phyloP scores from a whole-genome alignment of 2,797 vertebrate species.

The Tolypeutes matacus region DNA sequence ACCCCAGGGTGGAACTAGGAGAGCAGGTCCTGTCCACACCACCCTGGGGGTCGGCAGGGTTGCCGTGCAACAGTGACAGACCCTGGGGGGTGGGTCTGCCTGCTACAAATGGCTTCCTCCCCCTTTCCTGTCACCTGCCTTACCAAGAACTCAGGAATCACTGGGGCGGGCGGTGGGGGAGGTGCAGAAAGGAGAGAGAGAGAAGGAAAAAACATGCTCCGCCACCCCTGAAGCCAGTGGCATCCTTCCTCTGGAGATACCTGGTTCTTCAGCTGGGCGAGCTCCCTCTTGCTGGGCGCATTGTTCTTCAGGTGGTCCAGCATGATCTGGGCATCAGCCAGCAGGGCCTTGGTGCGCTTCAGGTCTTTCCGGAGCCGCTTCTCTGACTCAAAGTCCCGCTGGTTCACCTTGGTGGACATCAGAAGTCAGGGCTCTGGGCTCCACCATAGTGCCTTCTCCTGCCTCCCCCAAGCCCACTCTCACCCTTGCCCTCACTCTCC shows the following conservation, averaged over 20 bases:
- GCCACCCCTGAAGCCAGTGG: not conserved
- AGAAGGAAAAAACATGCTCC: not conserved
- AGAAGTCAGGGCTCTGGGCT: not conserved
- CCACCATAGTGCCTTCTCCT: not conserved
- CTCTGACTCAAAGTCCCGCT: slow-evolving; percentile 94
- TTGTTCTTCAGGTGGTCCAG: slow-evolving; percentile 99
- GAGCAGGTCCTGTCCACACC: not conserved
- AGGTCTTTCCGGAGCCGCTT: slow-evolving; percentile 96
- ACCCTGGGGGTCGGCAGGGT: not conserved
- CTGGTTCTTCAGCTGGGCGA: slow-evolving; percentile 98
- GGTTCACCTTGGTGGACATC: slow-evolving; percentile 89
- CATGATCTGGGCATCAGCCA: slow-evolving; percentile 98
- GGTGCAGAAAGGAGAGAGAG: not conserved
- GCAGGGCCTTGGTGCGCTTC: slow-evolving; percentile 97
- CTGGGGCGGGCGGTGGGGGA: too few relatives aligned
- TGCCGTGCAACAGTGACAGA: not conserved
- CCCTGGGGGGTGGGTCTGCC: not conserved
- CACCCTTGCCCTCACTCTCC: not conserved
- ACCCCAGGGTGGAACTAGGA: not conserved
- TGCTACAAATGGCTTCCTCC: not conserved
- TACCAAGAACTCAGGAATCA: slow-evolving; percentile 20
- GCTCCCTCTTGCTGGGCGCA: slow-evolving; percentile 97
- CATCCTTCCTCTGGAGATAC: slow-evolving; percentile 82
- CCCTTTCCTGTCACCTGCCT: slow-evolving; percentile 12
- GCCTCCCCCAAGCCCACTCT: not conserved